Evolutionary conservation across 1,140 invertebrate genomes (phyloP).

Genomic region (Andricus grossulariae): DNA sequence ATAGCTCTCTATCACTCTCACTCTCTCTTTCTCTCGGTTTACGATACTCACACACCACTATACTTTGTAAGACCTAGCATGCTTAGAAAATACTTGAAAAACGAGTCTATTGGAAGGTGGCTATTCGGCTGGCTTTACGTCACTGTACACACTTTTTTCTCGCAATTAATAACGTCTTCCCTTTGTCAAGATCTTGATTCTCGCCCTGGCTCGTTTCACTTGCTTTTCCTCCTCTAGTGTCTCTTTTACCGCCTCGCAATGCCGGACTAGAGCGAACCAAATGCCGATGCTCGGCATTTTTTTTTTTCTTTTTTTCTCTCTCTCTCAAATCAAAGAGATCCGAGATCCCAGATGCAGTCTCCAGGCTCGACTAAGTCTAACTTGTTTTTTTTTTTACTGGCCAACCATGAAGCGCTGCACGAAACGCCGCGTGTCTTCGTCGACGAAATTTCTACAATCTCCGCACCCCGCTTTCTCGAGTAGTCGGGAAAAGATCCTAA

Average conservation of each 20-base stretch:
- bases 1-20: slow-evolving; percentile 56
- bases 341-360: slow-evolving; percentile 52
- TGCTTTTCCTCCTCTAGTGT: slow-evolving; percentile 34
- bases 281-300: slow-evolving; percentile 20
- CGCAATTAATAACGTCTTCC: slow-evolving; percentile 47
- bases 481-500: neutral
- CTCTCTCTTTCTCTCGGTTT: slow-evolving; percentile 59
- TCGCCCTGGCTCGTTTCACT: slow-evolving; percentile 29
- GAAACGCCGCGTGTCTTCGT: slow-evolving; percentile 50
- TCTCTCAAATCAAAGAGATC: slow-evolving; percentile 23
- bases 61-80: slow-evolving; percentile 62
- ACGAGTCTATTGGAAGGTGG: slow-evolving; percentile 71
- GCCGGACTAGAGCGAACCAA: slow-evolving; percentile 59
- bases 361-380: slow-evolving; percentile 65
- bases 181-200: slow-evolving; percentile 43
- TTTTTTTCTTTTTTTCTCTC: too few relatives aligned
- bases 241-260: slow-evolving; percentile 44
- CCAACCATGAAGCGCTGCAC: slow-evolving; percentile 64
- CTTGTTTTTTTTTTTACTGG: slow-evolving; percentile 63
- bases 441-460: slow-evolving; percentile 31
- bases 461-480: neutral
- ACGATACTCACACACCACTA: slow-evolving; percentile 51
- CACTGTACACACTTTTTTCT: slow-evolving; percentile 66
- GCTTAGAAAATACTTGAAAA: slow-evolving; percentile 75
- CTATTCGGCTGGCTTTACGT: slow-evolving; percentile 55